Evolutionary conservation across 2,797 vertebrate genomes (phyloP).

Genomic region (Heliangelus exortis): DNA sequence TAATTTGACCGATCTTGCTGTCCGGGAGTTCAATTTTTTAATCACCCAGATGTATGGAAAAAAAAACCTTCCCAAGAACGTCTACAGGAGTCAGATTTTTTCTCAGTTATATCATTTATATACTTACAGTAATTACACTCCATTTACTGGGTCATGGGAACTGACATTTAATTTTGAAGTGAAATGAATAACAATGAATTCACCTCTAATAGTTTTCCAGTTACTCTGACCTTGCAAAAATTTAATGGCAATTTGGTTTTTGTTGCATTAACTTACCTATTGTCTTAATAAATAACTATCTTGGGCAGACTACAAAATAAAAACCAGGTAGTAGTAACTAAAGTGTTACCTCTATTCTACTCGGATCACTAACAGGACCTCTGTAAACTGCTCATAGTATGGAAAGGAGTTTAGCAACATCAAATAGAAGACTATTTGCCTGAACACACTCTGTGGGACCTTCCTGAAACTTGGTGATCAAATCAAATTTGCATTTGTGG

Average conservation of each 20-base stretch:
- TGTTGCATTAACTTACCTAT: background rate
- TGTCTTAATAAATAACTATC: background rate
- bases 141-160: slow-evolving; percentile 78
- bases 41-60: slow-evolving; percentile 62
- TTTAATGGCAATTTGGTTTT: background rate
- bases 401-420: background rate
- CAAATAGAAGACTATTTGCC: rapidly evolving
- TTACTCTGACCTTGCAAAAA: slow-evolving; percentile 71
- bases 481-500: background rate
- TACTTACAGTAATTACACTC: slow-evolving; percentile 74
- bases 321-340: background rate
- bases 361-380: background rate
- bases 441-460: background rate
- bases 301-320: background rate
- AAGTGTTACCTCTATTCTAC: background rate
- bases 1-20: slow-evolving; percentile 62
- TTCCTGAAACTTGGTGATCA: background rate
- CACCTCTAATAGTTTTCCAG: slow-evolving; percentile 56
- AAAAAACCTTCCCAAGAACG: slow-evolving; percentile 36
- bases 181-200: slow-evolving; percentile 77
- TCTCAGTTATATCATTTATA: slow-evolving; percentile 70
- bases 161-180: slow-evolving; percentile 75
- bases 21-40: slow-evolving; percentile 66
- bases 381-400: background rate
- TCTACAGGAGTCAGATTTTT: slow-evolving; percentile 60